These are phyloP conservation scores for Pseudoatta argentina DNA, from an alignment of 1,140 invertebrate genomes.

Conservation along the genomic window DNA sequence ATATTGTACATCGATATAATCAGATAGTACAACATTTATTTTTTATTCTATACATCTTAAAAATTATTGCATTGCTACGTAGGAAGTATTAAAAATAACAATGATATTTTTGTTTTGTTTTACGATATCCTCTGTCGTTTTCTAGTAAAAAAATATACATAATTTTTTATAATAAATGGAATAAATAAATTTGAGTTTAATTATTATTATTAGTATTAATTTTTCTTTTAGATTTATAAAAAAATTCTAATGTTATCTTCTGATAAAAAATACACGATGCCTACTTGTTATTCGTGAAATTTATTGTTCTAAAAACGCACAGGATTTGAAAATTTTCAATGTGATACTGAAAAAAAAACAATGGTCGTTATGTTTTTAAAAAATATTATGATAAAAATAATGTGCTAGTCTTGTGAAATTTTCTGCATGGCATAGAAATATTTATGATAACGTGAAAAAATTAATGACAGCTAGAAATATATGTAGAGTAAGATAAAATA, in stretches of 20 bases:
- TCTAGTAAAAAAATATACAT: not conserved
- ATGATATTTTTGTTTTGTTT: not conserved
- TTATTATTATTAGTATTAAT: not conserved
- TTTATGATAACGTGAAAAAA: not conserved
- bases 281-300: not conserved
- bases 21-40: not conserved
- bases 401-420: not conserved
- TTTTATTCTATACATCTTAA: not conserved
- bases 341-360: not conserved
- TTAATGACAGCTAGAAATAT: conserved; percentile 18
- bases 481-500: not conserved
- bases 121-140: not conserved
- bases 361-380: too few relatives aligned
- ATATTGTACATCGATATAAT: not conserved
- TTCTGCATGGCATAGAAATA: not conserved
- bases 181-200: not conserved
- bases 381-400: not conserved
- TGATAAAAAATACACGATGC: not conserved
- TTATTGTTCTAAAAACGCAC: not conserved
- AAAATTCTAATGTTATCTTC: not conserved
- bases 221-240: conserved; percentile 15
- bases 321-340: not conserved
- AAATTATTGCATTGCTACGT: not conserved
- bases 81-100: not conserved
- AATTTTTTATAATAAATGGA: not conserved